Conservation (phyloP, 2,888 invertebrate genomes). For the Sminthurides aquaticus region DNA sequence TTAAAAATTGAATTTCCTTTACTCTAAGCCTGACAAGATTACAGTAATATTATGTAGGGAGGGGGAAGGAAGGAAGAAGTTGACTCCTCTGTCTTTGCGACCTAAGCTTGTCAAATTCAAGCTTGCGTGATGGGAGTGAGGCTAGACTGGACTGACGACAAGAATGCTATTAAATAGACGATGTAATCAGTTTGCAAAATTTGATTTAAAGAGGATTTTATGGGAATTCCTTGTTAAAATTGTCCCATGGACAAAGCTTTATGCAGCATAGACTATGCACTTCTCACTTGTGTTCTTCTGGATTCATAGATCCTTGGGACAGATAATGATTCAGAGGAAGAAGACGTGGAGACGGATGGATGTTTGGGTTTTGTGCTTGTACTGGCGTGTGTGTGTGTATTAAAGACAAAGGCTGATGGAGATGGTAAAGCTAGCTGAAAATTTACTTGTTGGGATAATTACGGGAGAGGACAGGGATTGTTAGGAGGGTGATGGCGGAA, state of each 20-base stretch:
- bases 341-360: not conserved
- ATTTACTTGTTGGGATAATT: not conserved
- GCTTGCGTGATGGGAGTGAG: no score
- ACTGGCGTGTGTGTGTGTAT: not conserved
- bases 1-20: no score
- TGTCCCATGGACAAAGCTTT: not conserved
- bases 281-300: no score
- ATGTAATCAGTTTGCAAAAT: not conserved
- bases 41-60: no score
- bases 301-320: not conserved
- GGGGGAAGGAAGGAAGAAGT: no score
- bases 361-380: not conserved
- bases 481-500: not conserved
- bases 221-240: not conserved
- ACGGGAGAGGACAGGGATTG: not conserved
- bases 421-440: not conserved
- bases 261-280: no score
- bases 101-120: no score
- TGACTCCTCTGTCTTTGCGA: no score
- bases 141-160: no score
- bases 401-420: not conserved
- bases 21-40: no score
- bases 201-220: no score
- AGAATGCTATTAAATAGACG: not conserved
- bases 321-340: not conserved